Evolutionary conservation across 1,140 invertebrate genomes (phyloP).

Genomic region (Calosoma granatense): DNA sequence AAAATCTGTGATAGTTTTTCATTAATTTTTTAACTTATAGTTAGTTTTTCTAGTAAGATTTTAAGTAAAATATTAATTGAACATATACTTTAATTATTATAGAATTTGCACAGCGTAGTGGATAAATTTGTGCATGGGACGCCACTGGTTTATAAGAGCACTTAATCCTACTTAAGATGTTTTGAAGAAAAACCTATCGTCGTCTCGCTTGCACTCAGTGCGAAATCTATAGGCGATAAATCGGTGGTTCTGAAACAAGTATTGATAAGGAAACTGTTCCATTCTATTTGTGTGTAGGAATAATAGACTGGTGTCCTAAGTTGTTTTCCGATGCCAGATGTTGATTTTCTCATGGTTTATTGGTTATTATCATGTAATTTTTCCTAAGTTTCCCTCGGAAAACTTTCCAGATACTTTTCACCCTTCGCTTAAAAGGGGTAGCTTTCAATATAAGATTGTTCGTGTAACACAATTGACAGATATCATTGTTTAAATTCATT

Average conservation of each 20-base stretch:
- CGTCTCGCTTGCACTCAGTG: not conserved
- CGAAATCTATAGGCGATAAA: conserved; percentile 2
- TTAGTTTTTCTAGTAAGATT: no score
- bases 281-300: not conserved
- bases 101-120: no score
- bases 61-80: no score
- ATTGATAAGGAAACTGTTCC: not conserved
- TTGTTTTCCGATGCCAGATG: not conserved
- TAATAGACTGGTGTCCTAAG: not conserved
- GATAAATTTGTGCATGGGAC: not conserved
- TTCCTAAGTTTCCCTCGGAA: not conserved
- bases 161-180: conserved; percentile 8
- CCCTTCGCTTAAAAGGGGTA: not conserved
- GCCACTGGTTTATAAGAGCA: not conserved
- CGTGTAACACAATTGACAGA: not conserved
- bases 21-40: no score
- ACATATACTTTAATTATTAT: no score
- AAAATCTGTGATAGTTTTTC: no score
- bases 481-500: not conserved
- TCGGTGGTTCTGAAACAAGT: not conserved
- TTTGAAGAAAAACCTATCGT: not conserved
- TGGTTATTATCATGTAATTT: conserved; percentile 8
- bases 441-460: not conserved
- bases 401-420: not conserved
- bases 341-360: not conserved